Percentiles rank a stretch among this genome's conserved stretches.
phyloP scores from a whole-genome alignment of 1,140 invertebrate species.

The Leptopilina clavipes region DNA sequence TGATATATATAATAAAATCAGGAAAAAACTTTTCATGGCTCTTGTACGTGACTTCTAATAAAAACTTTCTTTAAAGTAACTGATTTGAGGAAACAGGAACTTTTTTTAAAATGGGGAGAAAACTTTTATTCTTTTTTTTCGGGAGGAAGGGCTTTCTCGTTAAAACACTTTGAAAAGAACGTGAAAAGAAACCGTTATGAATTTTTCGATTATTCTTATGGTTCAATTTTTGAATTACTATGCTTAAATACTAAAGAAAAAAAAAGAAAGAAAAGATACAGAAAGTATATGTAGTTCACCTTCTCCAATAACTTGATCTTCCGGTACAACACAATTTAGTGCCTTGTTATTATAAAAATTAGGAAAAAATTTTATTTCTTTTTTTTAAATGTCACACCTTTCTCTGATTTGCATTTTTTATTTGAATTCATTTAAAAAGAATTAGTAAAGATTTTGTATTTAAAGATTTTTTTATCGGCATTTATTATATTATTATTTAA shows the following conservation, averaged over 20 bases:
- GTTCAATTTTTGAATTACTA: neutral
- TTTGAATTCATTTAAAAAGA: too few relatives aligned
- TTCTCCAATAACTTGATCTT: neutral
- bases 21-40: neutral
- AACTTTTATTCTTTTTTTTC: neutral
- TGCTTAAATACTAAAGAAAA: neutral
- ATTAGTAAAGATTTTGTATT: too few relatives aligned
- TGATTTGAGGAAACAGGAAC: neutral
- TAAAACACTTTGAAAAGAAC: neutral
- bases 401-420: too few relatives aligned
- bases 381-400: too few relatives aligned
- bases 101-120: neutral
- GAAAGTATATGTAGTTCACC: too few relatives aligned
- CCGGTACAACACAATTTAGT: neutral
- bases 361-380: too few relatives aligned
- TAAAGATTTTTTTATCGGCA: too few relatives aligned
- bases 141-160: neutral
- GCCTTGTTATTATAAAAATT: neutral
- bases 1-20: neutral
- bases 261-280: too few relatives aligned
- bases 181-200: neutral
- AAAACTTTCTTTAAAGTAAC: conserved; percentile 11
- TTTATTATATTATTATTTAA: too few relatives aligned
- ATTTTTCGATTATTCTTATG: neutral
- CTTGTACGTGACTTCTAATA: conserved; percentile 14